A percentile compares a stretch with the other conserved stretches of the same genome.
phyloP scores from a whole-genome alignment of 2,888 invertebrate species.

The Hanleya hanleyi region DNA sequence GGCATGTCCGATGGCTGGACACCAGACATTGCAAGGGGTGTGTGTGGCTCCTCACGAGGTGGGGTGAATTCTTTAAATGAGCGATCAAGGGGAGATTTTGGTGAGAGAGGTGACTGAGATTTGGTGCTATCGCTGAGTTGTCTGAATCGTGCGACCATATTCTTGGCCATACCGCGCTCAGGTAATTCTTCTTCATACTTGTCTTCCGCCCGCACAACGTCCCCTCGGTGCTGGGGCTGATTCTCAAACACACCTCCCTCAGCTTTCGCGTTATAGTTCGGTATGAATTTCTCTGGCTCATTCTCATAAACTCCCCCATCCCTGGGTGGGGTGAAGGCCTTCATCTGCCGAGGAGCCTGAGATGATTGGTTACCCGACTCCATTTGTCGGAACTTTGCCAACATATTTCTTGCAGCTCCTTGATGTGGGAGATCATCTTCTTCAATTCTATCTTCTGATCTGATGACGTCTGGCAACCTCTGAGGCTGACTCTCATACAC shows the following conservation, averaged over 20 bases:
- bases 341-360: constrained; percentile 32
- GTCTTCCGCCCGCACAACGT: constrained; percentile 74
- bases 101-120: constrained; percentile 46
- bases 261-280: neutral
- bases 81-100: constrained; percentile 22
- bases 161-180: constrained; percentile 84
- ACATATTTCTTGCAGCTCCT: constrained; percentile 47
- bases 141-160: constrained; percentile 89
- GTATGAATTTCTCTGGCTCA: neutral
- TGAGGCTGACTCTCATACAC: constrained; percentile 57
- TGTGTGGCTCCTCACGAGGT: constrained; percentile 52
- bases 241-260: constrained; percentile 54
- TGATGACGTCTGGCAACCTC: constrained; percentile 41
- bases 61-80: constrained; percentile 62
- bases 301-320: constrained; percentile 44
- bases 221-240: constrained; percentile 48
- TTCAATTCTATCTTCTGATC: constrained; percentile 37
- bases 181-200: constrained; percentile 67
- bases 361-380: constrained; percentile 36
- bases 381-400: constrained; percentile 46
- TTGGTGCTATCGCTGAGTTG: constrained; percentile 77
- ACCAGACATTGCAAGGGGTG: constrained; percentile 48
- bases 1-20: constrained; percentile 60
- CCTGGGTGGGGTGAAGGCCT: constrained; percentile 53
- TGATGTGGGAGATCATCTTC: constrained; percentile 47